Evolutionary conservation across 2,888 invertebrate genomes (phyloP).

Genomic region (Electrophaes corylata): DNA sequence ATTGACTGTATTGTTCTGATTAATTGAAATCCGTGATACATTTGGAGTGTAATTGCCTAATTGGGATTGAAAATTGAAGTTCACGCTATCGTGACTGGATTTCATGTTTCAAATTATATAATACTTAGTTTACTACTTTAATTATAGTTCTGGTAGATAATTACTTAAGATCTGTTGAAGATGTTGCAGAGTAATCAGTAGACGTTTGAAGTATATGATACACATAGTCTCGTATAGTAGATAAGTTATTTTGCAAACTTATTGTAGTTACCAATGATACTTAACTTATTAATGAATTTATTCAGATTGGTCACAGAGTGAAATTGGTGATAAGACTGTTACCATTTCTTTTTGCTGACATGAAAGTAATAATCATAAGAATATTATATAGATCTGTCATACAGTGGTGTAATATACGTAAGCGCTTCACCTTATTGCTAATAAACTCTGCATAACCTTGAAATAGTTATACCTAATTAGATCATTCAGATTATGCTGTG

Average conservation of each 20-base stretch:
- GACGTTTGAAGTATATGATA: background rate
- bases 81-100: constrained; percentile 18
- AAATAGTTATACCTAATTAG: no score
- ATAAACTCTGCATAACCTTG: no score
- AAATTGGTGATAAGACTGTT: no score
- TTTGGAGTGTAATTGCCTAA: constrained; percentile 15
- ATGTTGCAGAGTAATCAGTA: background rate
- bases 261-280: background rate
- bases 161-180: background rate
- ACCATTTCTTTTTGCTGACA: no score
- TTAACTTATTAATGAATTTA: no score
- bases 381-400: no score
- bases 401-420: no score
- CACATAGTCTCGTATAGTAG: background rate
- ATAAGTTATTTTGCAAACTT: background rate
- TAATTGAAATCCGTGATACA: constrained; percentile 28
- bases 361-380: no score
- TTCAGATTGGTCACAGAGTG: no score
- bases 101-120: constrained; percentile 10
- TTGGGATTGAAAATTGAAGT: constrained; percentile 24
- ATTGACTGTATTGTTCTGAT: constrained; percentile 24
- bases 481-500: no score
- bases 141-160: background rate
- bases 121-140: background rate
- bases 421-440: no score